Percentiles rank a stretch among this genome's conserved stretches.
phyloP scores from a whole-genome alignment of 2,113 vertebrate genomes.

The Megaleporinus macrocephalus region DNA sequence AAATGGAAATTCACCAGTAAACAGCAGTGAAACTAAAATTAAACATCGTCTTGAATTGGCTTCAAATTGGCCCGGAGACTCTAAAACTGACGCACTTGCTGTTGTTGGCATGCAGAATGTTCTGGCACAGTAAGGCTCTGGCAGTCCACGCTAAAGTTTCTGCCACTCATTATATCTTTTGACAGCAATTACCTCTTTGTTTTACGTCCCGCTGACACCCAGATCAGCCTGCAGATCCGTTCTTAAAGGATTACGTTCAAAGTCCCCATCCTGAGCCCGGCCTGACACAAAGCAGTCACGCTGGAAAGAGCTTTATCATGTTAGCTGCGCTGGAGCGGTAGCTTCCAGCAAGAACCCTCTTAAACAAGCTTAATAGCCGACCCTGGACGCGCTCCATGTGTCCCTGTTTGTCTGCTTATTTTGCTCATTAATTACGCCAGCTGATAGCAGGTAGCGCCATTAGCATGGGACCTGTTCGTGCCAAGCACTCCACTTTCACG shows the following conservation, averaged over 20 bases:
- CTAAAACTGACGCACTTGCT: too few relatives aligned
- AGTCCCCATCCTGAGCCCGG: not conserved
- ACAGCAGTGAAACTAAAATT: too few relatives aligned
- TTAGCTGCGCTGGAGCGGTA: not conserved
- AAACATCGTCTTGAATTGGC: too few relatives aligned
- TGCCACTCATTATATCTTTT: not conserved
- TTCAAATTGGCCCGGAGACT: too few relatives aligned
- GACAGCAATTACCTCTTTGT: not conserved
- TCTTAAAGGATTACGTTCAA: not conserved
- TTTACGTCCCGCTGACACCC: not conserved
- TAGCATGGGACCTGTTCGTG: not conserved
- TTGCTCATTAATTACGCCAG: not conserved
- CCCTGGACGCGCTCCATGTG: not conserved
- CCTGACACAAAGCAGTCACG: constrained; percentile 3
- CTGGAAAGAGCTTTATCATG: not conserved
- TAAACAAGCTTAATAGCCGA: not conserved
- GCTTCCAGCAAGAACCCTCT: not conserved
- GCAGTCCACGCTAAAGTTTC: too few relatives aligned
- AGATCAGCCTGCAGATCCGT: not conserved
- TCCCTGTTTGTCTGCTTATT: not conserved
- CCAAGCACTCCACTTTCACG: not conserved
- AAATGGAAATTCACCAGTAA: too few relatives aligned
- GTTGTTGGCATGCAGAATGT: too few relatives aligned
- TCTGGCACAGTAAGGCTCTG: too few relatives aligned
- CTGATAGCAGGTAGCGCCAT: not conserved